A percentile compares a stretch with the other conserved stretches of the same genome.
Conservation (phyloP, 1,140 invertebrate species). For the Vollenhovia emeryi region DNA sequence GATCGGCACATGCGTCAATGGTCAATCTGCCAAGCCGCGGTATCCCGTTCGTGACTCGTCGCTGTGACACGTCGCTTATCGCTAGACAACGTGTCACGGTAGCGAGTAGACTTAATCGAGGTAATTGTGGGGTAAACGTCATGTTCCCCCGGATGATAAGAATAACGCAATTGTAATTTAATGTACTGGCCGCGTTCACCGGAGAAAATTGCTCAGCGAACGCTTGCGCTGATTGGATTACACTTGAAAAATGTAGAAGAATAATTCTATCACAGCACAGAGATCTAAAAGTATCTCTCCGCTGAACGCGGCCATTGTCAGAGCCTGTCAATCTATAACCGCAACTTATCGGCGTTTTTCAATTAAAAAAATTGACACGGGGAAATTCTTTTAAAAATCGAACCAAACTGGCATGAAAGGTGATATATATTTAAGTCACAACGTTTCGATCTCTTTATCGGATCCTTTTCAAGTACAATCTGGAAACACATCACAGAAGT, state of each 20-base stretch:
- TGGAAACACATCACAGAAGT: too few species aligned
- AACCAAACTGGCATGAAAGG: too few species aligned
- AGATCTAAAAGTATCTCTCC: too few species aligned
- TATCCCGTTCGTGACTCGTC: constrained; percentile 19
- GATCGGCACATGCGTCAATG: background rate
- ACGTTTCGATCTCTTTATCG: too few species aligned
- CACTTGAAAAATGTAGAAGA: too few species aligned
- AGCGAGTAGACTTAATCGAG: background rate
- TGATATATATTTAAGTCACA: too few species aligned
- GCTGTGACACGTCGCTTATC: constrained; percentile 26
- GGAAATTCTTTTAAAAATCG: too few species aligned
- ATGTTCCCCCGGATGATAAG: background rate
- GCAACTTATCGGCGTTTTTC: background rate
- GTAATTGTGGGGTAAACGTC: constrained; percentile 11
- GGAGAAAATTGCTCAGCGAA: too few species aligned
- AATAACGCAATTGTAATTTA: background rate
- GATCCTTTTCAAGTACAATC: too few species aligned
- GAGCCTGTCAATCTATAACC: background rate
- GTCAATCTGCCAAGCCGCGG: constrained; percentile 21
- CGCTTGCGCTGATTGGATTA: too few species aligned
- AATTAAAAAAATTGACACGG: background rate
- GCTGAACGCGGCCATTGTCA: too few species aligned
- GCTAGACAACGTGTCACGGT: background rate
- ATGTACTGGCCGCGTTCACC: background rate
- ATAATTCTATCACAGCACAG: too few species aligned